Evolutionary conservation across 2,888 invertebrate species (phyloP).

Genomic region (Leucophenga maculata): DNA sequence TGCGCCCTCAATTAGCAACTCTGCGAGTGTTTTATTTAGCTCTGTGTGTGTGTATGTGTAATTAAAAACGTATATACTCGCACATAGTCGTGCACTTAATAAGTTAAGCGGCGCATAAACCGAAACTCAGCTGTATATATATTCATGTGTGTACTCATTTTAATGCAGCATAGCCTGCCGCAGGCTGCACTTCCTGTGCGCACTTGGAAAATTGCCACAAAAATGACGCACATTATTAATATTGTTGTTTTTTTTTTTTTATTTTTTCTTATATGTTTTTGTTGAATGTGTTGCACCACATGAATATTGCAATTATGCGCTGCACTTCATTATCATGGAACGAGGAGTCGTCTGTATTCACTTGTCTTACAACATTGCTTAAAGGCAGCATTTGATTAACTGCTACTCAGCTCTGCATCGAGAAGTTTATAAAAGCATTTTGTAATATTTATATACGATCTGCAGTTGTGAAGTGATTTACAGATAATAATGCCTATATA

Average conservation of each 20-base stretch:
- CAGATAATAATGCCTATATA: too few species aligned
- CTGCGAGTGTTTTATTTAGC: neutral
- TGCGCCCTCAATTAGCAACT: conserved; percentile 22
- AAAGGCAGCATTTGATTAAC: too few species aligned
- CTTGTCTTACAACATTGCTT: too few species aligned
- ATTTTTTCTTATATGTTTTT: neutral
- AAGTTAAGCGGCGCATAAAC: conserved; percentile 51
- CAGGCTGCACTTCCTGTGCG: conserved; percentile 18
- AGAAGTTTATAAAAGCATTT: too few species aligned
- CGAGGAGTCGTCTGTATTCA: too few species aligned
- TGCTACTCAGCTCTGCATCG: too few species aligned
- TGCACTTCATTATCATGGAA: neutral
- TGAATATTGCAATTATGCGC: conserved; percentile 8
- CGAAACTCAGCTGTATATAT: neutral
- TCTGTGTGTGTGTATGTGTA: conserved; percentile 32
- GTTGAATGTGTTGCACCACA: too few species aligned
- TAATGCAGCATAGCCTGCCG: neutral
- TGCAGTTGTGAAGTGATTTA: too few species aligned
- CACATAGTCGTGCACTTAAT: conserved; percentile 41
- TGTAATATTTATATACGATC: too few species aligned
- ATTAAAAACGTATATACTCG: conserved; percentile 58
- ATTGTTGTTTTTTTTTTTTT: neutral
- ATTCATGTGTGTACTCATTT: conserved; percentile 7
- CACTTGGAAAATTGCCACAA: conserved; percentile 12
- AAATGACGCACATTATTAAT: conserved; percentile 13